Base-by-base conservation (phyloP, 1,140 invertebrate genomes). In the Drosophila equinoxialis region DNA sequence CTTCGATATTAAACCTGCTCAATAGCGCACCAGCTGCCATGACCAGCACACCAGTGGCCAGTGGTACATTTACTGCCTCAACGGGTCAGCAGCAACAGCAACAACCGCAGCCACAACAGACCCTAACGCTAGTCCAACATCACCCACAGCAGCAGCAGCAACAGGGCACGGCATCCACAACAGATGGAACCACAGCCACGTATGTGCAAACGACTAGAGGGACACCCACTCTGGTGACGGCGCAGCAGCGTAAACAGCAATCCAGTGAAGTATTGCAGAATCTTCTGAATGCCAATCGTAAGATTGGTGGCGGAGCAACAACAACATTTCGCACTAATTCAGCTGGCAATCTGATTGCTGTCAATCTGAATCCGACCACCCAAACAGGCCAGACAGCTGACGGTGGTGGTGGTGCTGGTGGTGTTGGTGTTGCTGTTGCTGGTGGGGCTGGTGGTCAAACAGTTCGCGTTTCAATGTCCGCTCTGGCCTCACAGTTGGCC, bases 21-120 rank as follows among this genome's bases (percentile, higher is more conserved):
- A 96, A 96, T 82, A 96, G 95, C 81, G 95, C 94, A 51, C 95
- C 95, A 45, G 95, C 95, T 8, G 94, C 93, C 72, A 94, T 94
- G 93, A 94, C 94, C 11, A 94, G 94, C 69, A 93, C 92, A 1
- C 91, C 91, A 6, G 91, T 92, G 35, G 91, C 91, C n/a, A 92
- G 91, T 65, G 91, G 86, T 35, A 92, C 91, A 0, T 92, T 92
- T 37, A 92, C 90, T 1, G 65, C 91, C 72, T 92, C 73, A 68
- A 91, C 90, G 30, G 92, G 70, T 59, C 92, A 71, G 33, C 79
- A 23, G 74, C 70, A 81, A 48, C 89, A 84, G 60, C 83, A 87
- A 71, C 78, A 80, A 33, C 77, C 77, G 42, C 80, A 71, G 78
- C 71, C 79, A 51, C 89, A 73, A n/a, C 85, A 79, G 48, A 90